These are phyloP conservation scores for Idaea straminata DNA, from an alignment of 2,888 invertebrate species.

Conservation along the genomic window DNA sequence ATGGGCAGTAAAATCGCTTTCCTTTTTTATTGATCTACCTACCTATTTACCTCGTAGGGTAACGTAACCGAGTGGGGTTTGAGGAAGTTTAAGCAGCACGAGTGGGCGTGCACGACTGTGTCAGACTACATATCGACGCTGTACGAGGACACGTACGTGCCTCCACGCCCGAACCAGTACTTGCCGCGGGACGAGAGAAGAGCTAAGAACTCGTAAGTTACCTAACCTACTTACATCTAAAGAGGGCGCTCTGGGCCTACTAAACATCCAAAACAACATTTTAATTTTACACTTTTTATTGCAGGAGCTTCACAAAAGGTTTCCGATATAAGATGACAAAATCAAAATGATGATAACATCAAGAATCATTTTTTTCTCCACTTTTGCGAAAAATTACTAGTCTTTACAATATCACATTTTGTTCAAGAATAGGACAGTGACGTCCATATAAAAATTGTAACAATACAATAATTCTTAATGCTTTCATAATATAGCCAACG, in stretches of 20 bases:
- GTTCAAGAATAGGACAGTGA: conserved; percentile 75
- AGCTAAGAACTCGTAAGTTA: conserved; percentile 58
- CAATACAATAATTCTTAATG: conserved; percentile 78
- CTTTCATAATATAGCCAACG: conserved; percentile 67
- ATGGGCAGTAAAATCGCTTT: too few species aligned
- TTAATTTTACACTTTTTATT: conserved; percentile 58
- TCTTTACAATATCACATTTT: conserved; percentile 79
- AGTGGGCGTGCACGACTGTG: conserved; percentile 73
- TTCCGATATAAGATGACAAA: conserved; percentile 75
- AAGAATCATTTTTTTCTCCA: conserved; percentile 71
- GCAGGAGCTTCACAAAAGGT: conserved; percentile 76
- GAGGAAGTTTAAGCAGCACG: conserved; percentile 53
- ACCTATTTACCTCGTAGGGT: conserved; percentile 46
- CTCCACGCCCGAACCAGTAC: conserved; percentile 61
- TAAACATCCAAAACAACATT: conserved; percentile 28
- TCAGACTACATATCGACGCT: conserved; percentile 61
- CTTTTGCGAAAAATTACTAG: conserved; percentile 70
- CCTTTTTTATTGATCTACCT: not conserved
- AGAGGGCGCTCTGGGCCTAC: not conserved
- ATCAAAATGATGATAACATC: conserved; percentile 78
- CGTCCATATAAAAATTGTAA: conserved; percentile 75
- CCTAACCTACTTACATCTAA: too few species aligned
- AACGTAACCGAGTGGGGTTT: conserved; percentile 74
- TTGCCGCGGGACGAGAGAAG: conserved; percentile 52
- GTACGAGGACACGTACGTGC: conserved; percentile 62